Percentiles rank a stretch among this genome's conserved stretches.
Evolutionary conservation across 2,797 vertebrate species (phyloP).

Genomic region (Falco cherrug): DNA sequence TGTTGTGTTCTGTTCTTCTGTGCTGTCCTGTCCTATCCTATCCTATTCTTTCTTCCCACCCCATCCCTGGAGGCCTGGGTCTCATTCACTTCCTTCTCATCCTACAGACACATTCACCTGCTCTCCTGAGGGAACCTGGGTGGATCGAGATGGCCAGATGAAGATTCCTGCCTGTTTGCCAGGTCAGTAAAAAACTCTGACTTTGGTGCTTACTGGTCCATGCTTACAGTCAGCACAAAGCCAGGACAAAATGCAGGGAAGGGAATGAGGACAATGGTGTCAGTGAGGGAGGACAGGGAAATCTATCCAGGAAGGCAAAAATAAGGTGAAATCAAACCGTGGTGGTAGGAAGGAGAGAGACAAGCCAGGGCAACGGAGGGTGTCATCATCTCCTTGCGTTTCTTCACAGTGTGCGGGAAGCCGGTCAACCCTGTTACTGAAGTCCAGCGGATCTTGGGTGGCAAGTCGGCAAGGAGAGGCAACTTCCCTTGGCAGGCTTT

Average conservation of each 20-base stretch:
- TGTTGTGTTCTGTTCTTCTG: not conserved
- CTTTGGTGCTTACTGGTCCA: not conserved
- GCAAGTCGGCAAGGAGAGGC: slow-evolving; percentile 54
- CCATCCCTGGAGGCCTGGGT: not conserved
- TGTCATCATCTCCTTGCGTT: not conserved
- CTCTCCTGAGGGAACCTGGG: slow-evolving; percentile 76
- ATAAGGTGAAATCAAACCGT: not conserved
- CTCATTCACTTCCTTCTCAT: not conserved
- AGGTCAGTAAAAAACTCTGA: slow-evolving; percentile 62
- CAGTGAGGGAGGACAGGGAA: not conserved
- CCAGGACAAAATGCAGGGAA: not conserved
- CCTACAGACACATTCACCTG: slow-evolving; percentile 73
- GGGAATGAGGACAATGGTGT: not conserved
- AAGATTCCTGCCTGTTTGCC: slow-evolving; percentile 77
- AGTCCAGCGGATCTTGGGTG: slow-evolving; percentile 69
- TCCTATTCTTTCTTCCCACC: not conserved
- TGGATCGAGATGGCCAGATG: slow-evolving; percentile 46
- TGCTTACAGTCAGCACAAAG: not conserved
- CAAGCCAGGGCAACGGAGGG: not conserved
- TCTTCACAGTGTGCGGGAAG: slow-evolving; percentile 77
- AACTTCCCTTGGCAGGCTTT: slow-evolving; percentile 81
- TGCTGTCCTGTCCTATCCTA: not conserved
- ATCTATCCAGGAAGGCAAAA: not conserved
- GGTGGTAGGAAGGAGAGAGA: not conserved
- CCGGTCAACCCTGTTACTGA: slow-evolving; percentile 40